Percentiles rank a stretch among this genome's conserved stretches.
Evolutionary conservation across 2,113 vertebrate genomes (phyloP).

Genomic region (Pedetes capensis): DNA sequence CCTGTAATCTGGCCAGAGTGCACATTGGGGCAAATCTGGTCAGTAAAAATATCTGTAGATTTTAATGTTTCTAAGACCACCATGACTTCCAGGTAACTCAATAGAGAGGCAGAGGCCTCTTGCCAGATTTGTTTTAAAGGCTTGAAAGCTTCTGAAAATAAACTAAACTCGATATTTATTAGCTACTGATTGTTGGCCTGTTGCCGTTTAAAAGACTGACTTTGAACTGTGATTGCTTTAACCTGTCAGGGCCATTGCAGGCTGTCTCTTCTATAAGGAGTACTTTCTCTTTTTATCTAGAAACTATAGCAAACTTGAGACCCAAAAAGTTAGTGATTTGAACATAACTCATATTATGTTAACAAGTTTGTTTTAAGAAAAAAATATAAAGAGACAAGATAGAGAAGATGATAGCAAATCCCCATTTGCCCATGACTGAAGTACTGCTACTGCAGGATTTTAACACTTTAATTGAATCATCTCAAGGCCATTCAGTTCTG

Average conservation of each 20-base stretch:
- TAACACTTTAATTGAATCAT: neutral
- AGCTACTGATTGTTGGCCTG: neutral
- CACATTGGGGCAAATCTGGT: neutral
- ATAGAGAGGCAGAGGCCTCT: neutral
- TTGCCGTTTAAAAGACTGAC: neutral
- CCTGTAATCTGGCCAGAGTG: neutral
- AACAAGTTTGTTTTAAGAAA: neutral
- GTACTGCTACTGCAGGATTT: neutral
- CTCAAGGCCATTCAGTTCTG: neutral
- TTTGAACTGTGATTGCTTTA: neutral
- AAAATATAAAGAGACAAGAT: neutral
- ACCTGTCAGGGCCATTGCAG: no score
- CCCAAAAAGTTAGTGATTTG: neutral
- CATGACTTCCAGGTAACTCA: neutral
- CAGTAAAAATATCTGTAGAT: neutral
- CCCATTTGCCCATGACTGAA: neutral
- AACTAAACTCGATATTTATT: neutral
- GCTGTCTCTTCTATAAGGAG: neutral
- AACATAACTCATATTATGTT: neutral
- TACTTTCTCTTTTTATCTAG: neutral
- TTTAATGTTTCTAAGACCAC: neutral
- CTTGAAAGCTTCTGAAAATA: neutral
- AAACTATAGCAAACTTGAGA: neutral
- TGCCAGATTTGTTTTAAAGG: neutral
- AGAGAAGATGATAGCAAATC: neutral